A percentile compares a stretch with the other conserved stretches of the same genome.
phyloP scores from a whole-genome alignment of 2,113 vertebrate genomes.

The Centropus bengalensis region DNA sequence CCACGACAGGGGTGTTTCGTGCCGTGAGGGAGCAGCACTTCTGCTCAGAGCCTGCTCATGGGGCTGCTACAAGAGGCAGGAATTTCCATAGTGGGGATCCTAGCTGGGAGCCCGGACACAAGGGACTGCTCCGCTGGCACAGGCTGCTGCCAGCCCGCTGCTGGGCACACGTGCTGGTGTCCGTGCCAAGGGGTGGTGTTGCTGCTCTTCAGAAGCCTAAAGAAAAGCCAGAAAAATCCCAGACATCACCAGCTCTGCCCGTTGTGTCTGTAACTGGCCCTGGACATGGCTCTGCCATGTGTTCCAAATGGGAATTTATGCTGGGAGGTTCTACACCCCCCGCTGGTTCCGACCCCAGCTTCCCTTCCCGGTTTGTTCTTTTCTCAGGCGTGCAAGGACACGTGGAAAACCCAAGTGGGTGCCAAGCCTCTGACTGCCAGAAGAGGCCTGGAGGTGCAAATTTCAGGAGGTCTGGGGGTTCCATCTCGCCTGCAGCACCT shows the following conservation, averaged over 20 bases:
- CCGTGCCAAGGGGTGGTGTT: rapidly evolving
- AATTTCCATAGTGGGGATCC: not conserved
- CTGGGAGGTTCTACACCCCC: not conserved
- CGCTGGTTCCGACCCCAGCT: rapidly evolving
- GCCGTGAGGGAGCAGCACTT: rapidly evolving
- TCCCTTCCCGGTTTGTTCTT: rapidly evolving
- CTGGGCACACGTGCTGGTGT: rapidly evolving
- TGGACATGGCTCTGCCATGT: not conserved
- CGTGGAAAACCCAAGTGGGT: rapidly evolving
- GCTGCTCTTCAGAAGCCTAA: not conserved
- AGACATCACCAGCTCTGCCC: not conserved
- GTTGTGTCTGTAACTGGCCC: not conserved
- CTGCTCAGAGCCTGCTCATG: not conserved
- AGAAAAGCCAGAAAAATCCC: not conserved
- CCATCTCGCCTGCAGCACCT: rapidly evolving
- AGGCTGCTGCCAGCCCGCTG: not conserved
- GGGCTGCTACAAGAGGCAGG: rapidly evolving
- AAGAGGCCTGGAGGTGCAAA: not conserved
- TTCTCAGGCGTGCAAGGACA: too few relatives aligned
- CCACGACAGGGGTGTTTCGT: rapidly evolving
- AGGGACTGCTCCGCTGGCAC: not conserved
- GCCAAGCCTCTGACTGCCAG: not conserved
- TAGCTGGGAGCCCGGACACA: not conserved
- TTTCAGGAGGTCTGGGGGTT: rapidly evolving
- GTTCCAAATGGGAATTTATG: not conserved